Percentiles rank a stretch among this genome's conserved stretches.
Conservation (phyloP, 1,140 invertebrate genomes). For the Dinoponera quadriceps region DNA sequence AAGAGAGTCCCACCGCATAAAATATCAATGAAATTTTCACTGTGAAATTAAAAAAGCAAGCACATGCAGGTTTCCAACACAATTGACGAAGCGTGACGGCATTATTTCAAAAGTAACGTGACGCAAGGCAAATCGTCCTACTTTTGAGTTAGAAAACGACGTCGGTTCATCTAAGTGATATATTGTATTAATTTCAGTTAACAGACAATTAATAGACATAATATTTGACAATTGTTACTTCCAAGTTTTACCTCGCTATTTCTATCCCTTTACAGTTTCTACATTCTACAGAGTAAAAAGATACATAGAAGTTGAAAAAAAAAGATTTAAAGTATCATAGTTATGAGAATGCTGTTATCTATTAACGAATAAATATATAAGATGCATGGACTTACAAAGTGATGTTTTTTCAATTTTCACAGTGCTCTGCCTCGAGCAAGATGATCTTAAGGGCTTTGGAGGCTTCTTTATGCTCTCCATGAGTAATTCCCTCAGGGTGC, state of each 20-base stretch:
- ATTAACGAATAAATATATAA: slow-evolving; percentile 13
- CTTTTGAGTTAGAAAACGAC: too few relatives aligned
- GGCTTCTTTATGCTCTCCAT: slow-evolving; percentile 95
- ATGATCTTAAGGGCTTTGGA: slow-evolving; percentile 88
- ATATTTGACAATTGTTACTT: too few relatives aligned
- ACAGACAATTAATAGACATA: too few relatives aligned
- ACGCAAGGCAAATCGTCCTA: too few relatives aligned
- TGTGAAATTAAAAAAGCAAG: neutral
- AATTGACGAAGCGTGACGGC: neutral
- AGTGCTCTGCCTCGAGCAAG: slow-evolving; percentile 67
- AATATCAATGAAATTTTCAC: neutral
- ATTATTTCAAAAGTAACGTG: too few relatives aligned
- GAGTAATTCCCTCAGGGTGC: slow-evolving; percentile 93
- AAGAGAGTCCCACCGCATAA: too few relatives aligned
- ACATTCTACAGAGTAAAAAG: too few relatives aligned
- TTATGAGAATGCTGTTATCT: neutral
- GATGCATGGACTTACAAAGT: slow-evolving; percentile 16
- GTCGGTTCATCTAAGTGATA: too few relatives aligned
- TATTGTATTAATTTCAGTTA: too few relatives aligned
- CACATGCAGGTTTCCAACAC: neutral
- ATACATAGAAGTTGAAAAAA: slow-evolving; percentile 4
- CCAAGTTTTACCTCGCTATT: too few relatives aligned
- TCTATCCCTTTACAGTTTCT: too few relatives aligned
- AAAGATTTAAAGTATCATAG: neutral
- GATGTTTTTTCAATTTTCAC: slow-evolving; percentile 46